These are phyloP conservation scores for Epinotia nisella DNA, from an alignment of 2,888 invertebrate species.

Conservation along the genomic window DNA sequence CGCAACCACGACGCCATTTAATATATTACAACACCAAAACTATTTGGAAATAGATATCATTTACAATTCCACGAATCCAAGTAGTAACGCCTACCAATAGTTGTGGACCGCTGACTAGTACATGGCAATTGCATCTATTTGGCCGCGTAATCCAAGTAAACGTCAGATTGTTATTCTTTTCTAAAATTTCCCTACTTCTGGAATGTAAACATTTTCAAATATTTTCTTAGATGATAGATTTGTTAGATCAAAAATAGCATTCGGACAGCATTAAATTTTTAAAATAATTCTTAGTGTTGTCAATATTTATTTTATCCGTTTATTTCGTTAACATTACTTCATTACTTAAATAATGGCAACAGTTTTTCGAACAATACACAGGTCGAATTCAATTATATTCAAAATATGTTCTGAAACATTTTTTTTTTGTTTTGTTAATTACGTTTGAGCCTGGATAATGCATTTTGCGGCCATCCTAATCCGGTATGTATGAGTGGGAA, in stretches of 20 bases:
- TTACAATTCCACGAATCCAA: background rate
- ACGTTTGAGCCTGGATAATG: slow-evolving; percentile 72
- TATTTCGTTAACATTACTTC: slow-evolving; percentile 27
- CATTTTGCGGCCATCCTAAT: slow-evolving; percentile 57
- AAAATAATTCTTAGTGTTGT: slow-evolving; percentile 43
- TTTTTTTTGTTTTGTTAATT: slow-evolving; percentile 53
- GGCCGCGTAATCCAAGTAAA: slow-evolving; percentile 8
- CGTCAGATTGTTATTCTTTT: slow-evolving; percentile 3
- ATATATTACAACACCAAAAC: background rate
- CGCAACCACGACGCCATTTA: slow-evolving; percentile 1
- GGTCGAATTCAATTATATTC: slow-evolving; percentile 8
- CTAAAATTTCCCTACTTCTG: slow-evolving; percentile 1
- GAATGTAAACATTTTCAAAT: slow-evolving; percentile 33
- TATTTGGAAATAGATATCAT: background rate
- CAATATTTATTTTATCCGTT: slow-evolving; percentile 45
- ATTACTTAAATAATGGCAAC: background rate
- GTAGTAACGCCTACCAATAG: background rate
- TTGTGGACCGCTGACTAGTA: background rate
- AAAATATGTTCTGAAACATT: slow-evolving; percentile 31
- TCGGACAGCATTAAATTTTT: slow-evolving; percentile 46
- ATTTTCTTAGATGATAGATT: slow-evolving; percentile 41
- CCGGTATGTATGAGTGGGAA: slow-evolving; percentile 64
- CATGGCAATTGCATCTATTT: slow-evolving; percentile 37
- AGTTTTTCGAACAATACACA: background rate
- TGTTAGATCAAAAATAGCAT: slow-evolving; percentile 43